These are phyloP conservation scores for Macheiramphus alcinus DNA, from an alignment of 2,113 vertebrate species.

Conservation along the genomic window DNA sequence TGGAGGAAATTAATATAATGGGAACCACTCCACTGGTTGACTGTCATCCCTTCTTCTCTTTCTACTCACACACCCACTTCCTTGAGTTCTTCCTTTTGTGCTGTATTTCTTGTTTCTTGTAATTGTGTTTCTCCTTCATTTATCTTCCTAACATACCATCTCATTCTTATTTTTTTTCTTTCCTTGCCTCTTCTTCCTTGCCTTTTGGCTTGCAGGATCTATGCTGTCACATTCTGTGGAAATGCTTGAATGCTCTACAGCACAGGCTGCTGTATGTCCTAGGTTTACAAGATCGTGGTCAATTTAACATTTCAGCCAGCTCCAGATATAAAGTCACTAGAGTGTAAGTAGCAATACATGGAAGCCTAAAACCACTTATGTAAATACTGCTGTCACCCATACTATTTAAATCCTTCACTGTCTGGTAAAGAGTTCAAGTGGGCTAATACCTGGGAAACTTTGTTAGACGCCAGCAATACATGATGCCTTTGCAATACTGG, in stretches of 20 bases:
- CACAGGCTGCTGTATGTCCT: slow-evolving; percentile 1
- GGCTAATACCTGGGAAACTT: not conserved
- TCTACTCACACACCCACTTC: not conserved
- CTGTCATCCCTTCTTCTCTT: not conserved
- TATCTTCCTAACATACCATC: slow-evolving; percentile 8
- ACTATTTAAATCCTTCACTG: not conserved
- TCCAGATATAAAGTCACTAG: slow-evolving; percentile 37
- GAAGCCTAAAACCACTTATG: slow-evolving; percentile 24
- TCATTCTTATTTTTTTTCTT: not conserved
- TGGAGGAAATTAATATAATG: not conserved
- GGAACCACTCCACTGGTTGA: not conserved
- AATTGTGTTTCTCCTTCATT: slow-evolving; percentile 18
- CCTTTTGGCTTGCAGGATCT: slow-evolving; percentile 9
- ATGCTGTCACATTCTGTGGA: slow-evolving; percentile 6
- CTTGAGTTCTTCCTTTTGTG: not conserved
- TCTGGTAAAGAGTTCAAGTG: slow-evolving; percentile 23
- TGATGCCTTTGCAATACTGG: not conserved
- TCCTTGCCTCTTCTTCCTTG: not conserved
- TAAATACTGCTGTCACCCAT: slow-evolving; percentile 8
- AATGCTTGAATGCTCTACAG: slow-evolving; percentile 42
- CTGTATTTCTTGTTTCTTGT: not conserved
- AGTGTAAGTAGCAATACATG: slow-evolving; percentile 25
- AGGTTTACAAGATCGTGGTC: slow-evolving; percentile 42
- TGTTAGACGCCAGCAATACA: not conserved
- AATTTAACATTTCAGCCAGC: slow-evolving; percentile 46